Percentiles rank a stretch among this genome's conserved stretches.
These are phyloP conservation scores for Halcyon chelicuti DNA, from an alignment of 2,797 vertebrate species.

Conservation along the genomic window DNA sequence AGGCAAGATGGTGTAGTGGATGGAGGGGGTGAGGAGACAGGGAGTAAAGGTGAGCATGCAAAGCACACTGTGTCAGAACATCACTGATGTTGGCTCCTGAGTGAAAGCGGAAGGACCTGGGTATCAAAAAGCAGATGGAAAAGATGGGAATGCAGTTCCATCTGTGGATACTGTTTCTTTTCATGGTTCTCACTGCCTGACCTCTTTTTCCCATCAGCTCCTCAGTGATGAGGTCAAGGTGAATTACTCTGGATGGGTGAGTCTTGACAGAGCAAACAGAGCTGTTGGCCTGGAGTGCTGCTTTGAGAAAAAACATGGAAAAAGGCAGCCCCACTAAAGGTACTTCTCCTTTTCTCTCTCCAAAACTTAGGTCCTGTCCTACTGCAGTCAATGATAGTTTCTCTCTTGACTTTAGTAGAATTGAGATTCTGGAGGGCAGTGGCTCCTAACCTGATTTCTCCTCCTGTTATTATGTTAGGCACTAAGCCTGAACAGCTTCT, in stretches of 20 bases:
- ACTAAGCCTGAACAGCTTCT: constrained; percentile 47
- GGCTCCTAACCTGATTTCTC: constrained; percentile 27
- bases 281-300: neutral
- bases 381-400: constrained; percentile 43
- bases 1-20: neutral
- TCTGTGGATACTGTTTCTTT: constrained; percentile 7
- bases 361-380: neutral
- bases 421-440: constrained; percentile 36
- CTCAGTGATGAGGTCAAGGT: constrained; percentile 23
- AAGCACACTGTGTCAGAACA: neutral
- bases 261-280: constrained; percentile 22
- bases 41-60: neutral
- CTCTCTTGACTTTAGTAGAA: constrained; percentile 18
- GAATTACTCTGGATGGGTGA: constrained; percentile 29
- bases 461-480: constrained; percentile 51
- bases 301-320: constrained; percentile 5
- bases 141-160: neutral
- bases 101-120: neutral
- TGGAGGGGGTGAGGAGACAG: neutral
- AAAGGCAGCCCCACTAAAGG: neutral
- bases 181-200: neutral
- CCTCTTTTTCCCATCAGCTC: constrained; percentile 19
- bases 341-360: constrained; percentile 8
- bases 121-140: neutral
- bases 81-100: fast-evolving